Base-by-base conservation (phyloP, 2,113 vertebrate species). In the Spheniscus mendiculus region DNA sequence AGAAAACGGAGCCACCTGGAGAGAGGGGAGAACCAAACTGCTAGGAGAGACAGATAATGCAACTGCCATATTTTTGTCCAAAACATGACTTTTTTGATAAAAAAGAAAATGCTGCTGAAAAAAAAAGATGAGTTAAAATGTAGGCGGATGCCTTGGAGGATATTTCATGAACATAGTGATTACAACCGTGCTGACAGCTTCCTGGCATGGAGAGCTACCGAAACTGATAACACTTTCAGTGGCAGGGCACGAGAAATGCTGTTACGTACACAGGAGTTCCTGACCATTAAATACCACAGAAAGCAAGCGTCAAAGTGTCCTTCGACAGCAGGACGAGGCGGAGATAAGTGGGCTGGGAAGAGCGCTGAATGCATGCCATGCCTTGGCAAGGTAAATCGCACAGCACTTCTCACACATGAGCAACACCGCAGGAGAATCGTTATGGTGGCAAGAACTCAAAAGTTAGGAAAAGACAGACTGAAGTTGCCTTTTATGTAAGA, bases 121-220 rank as follows among this genome's bases (percentile, higher is more conserved):
- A 22, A 32, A 42, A 50, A 65, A 65, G 49, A 83, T 15, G 65
- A 85, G 42, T 56, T 96, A 40, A 91, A 78, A 69, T n/a, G 78
- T 21, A 85, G 88, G 91, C 53, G 4, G 85, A 34, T 89, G 88
- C 80, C 88, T 91, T 1, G 0, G 52, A 93, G 79, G 59, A 70
- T 76, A 14, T 58, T 91, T 85, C 70, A 38, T 15, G 73, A 77
- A 40, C 86, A 74, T 40, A 42, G 86, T 42, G 92, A 97, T 94
- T 83, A 78, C 83, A 88, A 30, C 76, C 1, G 5, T 50, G 83
- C 83, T 97, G 96, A 97, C 94, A 96, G 95, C 69, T 96, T 78
- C 78, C 94, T 96, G 92, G 95, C 93, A 83, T 0, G 0, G 49
- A 56, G 70, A 85, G 56, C 83, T 78, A 45, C 69, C 2, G 4